These are phyloP conservation scores for Pollenia griseotomentosa DNA, from an alignment of 2,888 invertebrate species.

Conservation along the genomic window DNA sequence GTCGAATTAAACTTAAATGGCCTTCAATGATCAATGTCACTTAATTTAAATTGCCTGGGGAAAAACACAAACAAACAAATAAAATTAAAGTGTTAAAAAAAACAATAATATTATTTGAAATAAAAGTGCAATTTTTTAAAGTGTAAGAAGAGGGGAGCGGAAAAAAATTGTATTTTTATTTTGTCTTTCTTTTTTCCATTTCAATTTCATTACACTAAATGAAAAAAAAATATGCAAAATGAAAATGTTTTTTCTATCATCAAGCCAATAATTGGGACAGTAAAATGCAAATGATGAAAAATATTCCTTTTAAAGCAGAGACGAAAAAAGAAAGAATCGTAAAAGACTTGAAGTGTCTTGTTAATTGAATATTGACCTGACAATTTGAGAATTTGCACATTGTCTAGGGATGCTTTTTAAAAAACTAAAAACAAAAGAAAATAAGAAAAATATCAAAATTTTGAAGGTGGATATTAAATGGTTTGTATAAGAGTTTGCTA, in stretches of 20 bases:
- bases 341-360: not conserved
- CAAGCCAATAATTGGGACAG: not conserved
- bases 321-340: not conserved
- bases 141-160: not conserved
- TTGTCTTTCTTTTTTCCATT: conserved; percentile 5
- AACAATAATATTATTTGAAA: conserved; percentile 15
- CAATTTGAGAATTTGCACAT: no score
- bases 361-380: not conserved
- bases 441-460: no score
- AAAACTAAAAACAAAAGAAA: no score
- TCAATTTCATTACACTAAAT: conserved; percentile 14
- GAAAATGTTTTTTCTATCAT: not conserved
- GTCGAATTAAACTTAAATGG: conserved; percentile 75
- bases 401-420: not conserved
- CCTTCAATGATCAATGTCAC: conserved; percentile 82
- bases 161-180: conserved; percentile 1
- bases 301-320: not conserved
- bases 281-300: conserved; percentile 7
- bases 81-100: not conserved
- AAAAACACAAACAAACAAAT: not conserved
- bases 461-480: no score
- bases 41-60: conserved; percentile 69
- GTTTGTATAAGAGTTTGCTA: no score
- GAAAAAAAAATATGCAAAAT: not conserved
- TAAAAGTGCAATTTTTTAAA: conserved; percentile 24